Base-by-base conservation (phyloP, 2,797 vertebrate genomes). In the Nyctibius grandis region DNA sequence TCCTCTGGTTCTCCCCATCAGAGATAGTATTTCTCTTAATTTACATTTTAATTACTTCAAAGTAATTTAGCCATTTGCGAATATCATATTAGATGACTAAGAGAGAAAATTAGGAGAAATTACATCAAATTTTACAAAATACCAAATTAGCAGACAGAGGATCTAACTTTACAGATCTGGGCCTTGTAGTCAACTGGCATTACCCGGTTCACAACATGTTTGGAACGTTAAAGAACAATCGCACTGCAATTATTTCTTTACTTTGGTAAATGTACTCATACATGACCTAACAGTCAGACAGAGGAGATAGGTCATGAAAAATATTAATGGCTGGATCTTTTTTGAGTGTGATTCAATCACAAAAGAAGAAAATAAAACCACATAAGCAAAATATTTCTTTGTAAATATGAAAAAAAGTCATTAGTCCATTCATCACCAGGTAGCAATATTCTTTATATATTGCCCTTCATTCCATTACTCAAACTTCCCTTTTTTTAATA, bases 21-120 rank as follows among this genome's bases (percentile, higher is more conserved):
- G 48, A 83, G 42, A 85, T 28, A 69, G 31, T 82, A 80, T 36
- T 90, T 91, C 40, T 59, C 16, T 88, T 87, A 93, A 89, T 93
- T 95, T 91, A 47, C 50, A 90, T 90, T 91, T 88, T 89, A 93
- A 93, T 95, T 91, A 91, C 80, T 92, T 92, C 59, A 64, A 86
- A 92, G 40, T 79, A 38, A 76, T 88, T 91, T 96, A 89, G 53
- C 38, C 47, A 87, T 89, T 89, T 94, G 50, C 34, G 95, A 80
- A 72, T 77, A 89, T 31, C 34, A 31, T 65, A 63, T 81, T 64
- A 88, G n/a, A 75, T 51, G 36, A 77, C 61, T 88, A 83, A 85
- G 33, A 72, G 25, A 88, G 54, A 82, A 92, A 85, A 73, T 48
- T 31, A 77, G 54, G 51, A 95, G 67, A 90, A 81, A 80, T 68